These are phyloP conservation scores for Holothuria leucospilota DNA, from an alignment of 53 echinoderm and acorn worm genomes.

Conservation along the genomic window DNA sequence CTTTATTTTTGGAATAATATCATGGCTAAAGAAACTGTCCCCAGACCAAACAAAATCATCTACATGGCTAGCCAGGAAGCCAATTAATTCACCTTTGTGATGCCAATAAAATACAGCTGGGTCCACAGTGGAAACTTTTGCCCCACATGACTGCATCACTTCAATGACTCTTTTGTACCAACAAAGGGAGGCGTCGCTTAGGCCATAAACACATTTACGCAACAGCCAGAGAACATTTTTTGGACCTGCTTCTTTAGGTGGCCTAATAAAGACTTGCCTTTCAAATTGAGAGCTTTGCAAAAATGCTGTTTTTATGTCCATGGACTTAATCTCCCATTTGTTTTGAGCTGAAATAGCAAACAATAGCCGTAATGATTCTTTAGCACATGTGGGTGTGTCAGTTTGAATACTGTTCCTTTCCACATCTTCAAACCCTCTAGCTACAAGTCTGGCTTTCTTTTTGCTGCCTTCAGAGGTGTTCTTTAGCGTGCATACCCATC, in stretches of 20 bases:
- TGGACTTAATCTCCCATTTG: background rate
- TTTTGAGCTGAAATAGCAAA: slow-evolving; percentile 13
- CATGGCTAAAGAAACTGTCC: background rate
- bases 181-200: no score
- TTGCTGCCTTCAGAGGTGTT: background rate
- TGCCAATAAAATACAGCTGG: slow-evolving; percentile 17
- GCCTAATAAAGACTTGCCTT: background rate
- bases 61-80: slow-evolving; percentile 21
- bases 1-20: background rate
- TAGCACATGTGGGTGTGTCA: background rate
- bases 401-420: background rate
- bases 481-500: slow-evolving; percentile 14
- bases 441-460: slow-evolving; percentile 1
- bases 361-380: background rate
- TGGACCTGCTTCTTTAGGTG: background rate
- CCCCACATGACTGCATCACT: slow-evolving; percentile 17
- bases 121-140: background rate
- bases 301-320: slow-evolving; percentile 23
- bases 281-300: background rate
- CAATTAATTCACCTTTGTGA: background rate
- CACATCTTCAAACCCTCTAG: slow-evolving; percentile 16
- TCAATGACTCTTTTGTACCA: slow-evolving; percentile 11
- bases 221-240: background rate
- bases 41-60: slow-evolving; percentile 41
- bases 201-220: background rate